Base-by-base conservation (phyloP, 1,140 invertebrate genomes). In the Eumeta japonica region DNA sequence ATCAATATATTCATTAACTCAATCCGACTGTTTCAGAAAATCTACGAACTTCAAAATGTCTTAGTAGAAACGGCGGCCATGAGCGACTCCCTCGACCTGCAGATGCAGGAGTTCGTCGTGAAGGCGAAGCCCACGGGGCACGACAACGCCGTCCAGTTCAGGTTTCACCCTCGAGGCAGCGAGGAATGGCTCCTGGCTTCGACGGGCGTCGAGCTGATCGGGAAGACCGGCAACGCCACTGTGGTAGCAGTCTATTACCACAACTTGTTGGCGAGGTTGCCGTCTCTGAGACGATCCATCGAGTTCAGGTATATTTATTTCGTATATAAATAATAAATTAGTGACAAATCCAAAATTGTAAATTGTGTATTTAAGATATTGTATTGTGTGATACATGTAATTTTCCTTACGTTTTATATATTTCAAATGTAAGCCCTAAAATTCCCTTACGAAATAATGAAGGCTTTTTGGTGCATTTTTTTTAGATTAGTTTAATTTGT, bases 41-140 rank as follows among this genome's bases (percentile, higher is more conserved):
- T 73, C n/a, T 68, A 68, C 51, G 62, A 68, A 3, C 56, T 73
- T 9, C 68, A 73, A 60, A 61, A 61, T 33, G 59, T 62, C 3
- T 35, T 67, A 27, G 55, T 50, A 1, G 57, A 68, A 11, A 62
- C 66, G 12, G 62, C 62, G 1, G 46, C 53, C 0, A 61, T 73
- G 56, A 58, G 45, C 12, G 55, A 52, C 31, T 52, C 53, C 27
- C 39, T 68, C 0, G 52, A 65, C 12, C 38, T 56, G 1, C 47
- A 50, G 0, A 58, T 54, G 29, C 54, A 65, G 16, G 55, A 65
- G 20, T 66, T 71, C 41, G 42, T 48, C 0, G 55, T 71, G 2
- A 54, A 58, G 35, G 56, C 55, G 3, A 65, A 61, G 28, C 44
- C 52, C 31, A 50, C 60, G 1, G 29, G 48, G 7, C 59, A 62